Conservation (phyloP, 2,888 invertebrate species). For the Apotomis betuletana region DNA sequence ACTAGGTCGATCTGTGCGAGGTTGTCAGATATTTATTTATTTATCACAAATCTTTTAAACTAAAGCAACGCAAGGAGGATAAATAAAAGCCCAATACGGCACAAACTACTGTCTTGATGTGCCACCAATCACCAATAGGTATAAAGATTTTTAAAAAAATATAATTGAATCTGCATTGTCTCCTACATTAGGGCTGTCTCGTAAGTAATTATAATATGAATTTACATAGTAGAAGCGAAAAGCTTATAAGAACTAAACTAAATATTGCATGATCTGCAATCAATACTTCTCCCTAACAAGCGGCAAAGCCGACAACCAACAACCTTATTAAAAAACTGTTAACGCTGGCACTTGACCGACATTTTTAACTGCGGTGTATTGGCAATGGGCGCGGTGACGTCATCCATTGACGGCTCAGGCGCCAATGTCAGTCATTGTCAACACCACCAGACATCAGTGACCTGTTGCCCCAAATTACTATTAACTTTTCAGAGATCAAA, state of each 20-base stretch:
- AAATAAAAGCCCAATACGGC: no score
- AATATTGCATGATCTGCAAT: not conserved
- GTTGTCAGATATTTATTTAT: no score
- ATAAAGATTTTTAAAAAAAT: no score
- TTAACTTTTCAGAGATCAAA: conserved; percentile 11
- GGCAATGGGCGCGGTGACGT: conserved; percentile 40
- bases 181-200: no score
- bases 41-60: no score
- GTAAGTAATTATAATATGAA: no score
- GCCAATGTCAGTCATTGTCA: conserved; percentile 38
- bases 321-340: conserved; percentile 37
- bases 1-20: no score
- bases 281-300: not conserved
- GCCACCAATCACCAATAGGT: no score
- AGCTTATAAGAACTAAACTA: not conserved
- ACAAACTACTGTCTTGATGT: no score
- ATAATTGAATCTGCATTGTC: no score
- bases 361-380: conserved; percentile 40
- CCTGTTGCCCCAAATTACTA: conserved; percentile 1
- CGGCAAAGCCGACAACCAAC: conserved; percentile 7
- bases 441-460: conserved; percentile 24
- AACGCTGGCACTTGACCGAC: conserved; percentile 39
- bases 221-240: not conserved
- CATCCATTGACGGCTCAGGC: conserved; percentile 38
- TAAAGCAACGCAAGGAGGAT: no score